Base-by-base conservation (phyloP, 2,113 vertebrate species). In the Prunella himalayana region DNA sequence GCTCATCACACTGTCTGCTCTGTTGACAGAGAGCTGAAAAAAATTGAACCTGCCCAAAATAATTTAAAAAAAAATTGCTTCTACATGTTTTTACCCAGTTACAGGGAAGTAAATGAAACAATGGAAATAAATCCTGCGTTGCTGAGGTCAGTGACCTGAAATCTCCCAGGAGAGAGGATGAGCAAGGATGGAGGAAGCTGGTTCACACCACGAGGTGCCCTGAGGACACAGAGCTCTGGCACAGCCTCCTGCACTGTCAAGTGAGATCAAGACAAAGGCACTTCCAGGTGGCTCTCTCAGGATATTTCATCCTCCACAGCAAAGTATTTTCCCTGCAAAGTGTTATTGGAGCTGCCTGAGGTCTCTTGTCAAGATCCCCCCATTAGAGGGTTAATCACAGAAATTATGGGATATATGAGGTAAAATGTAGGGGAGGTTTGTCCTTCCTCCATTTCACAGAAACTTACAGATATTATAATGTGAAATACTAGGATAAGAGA, bases 201-300 rank as follows among this genome's bases (percentile, higher is more conserved):
- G 30, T 10, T 35, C 22, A 42, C 15, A 60, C 53, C 64, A 75
- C 0, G 0, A 25, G 39, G 50, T 79, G 66, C 65, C 70, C n/a
- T 1, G 0, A 65, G 51, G 60, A 78, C 61, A 37, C 0, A 0
- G 5, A 79, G 31, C 28, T 25, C 70, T 73, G 66, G 54, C 88
- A 82, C 53, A 35, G 23, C 33, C 82, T 65, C 9, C 35, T 76
- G 20, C 45, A 56, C 65, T 47, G 66, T 22, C 72, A 88, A 39
- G 37, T 19, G 37, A 45, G 10, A 60, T 53, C 45, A 33, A 61
- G 25, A n/a, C 3, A 22, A 82, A 76, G 21, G 21, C 1, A 1
- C 25, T 82, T 95, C n/a, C 44, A 41, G n/a, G 23, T 22, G 21
- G 3, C 3, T 84, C 47, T 80, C 50, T 50, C 57, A 37, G 53